phyloP scores from a whole-genome alignment of 1,140 invertebrate genomes.

The Goniozus legneri region DNA sequence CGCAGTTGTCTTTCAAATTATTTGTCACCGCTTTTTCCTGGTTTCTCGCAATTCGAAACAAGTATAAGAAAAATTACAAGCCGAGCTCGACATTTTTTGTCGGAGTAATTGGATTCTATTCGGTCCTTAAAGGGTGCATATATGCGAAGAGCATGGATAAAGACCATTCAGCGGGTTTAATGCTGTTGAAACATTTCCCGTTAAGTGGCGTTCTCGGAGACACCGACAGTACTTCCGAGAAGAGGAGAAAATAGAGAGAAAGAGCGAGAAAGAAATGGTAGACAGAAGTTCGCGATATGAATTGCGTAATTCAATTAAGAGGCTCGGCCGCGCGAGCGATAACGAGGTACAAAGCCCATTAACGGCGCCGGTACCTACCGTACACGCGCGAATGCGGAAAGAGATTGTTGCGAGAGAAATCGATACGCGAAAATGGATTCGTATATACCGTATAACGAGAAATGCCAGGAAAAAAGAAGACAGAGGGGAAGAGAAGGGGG shows the following conservation, averaged over 20 bases:
- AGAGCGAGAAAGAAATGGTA: not conserved
- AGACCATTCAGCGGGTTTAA: too few relatives aligned
- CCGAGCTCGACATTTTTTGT: too few relatives aligned
- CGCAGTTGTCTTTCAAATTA: too few relatives aligned
- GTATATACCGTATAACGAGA: constrained; percentile 1
- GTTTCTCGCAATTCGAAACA: too few relatives aligned
- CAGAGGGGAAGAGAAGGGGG: constrained; percentile 10
- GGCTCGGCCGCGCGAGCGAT: not conserved
- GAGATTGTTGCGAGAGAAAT: not conserved
- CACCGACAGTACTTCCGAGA: too few relatives aligned
- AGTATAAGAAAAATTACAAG: too few relatives aligned
- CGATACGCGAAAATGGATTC: constrained; percentile 5
- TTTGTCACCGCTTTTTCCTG: too few relatives aligned
- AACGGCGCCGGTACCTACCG: not conserved
- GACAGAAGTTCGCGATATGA: constrained; percentile 3
- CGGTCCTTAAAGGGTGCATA: too few relatives aligned
- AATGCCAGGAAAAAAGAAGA: constrained; percentile 16
- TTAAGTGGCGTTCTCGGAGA: too few relatives aligned
- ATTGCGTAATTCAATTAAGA: constrained; percentile 15
- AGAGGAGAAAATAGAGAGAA: constrained; percentile 1
- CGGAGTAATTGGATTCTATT: too few relatives aligned
- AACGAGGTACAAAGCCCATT: constrained; percentile 12
- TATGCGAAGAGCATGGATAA: too few relatives aligned
- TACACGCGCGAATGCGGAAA: not conserved
- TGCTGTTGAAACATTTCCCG: too few relatives aligned